A percentile compares a stretch with the other conserved stretches of the same genome.
Evolutionary conservation across 2,888 invertebrate genomes (phyloP).

Genomic region (Sipha maydis): DNA sequence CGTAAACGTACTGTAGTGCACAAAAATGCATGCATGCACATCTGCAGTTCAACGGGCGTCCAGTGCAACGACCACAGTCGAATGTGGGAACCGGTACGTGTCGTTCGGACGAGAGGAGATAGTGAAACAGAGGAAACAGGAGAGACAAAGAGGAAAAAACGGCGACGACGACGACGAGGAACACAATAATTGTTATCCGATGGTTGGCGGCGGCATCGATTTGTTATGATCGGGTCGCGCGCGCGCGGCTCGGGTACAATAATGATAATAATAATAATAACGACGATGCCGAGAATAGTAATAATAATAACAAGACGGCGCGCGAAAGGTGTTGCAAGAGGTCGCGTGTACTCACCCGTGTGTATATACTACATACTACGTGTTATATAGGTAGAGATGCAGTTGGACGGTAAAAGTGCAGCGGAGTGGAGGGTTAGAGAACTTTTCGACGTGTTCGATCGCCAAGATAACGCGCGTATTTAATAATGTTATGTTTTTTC

Average conservation of each 20-base stretch:
- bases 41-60: background rate
- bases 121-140: background rate
- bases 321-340: slow-evolving; percentile 50
- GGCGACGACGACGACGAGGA: slow-evolving; percentile 30
- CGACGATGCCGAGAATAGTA: background rate
- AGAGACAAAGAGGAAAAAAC: background rate
- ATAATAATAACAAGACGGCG: slow-evolving; percentile 33
- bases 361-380: too few species aligned
- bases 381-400: background rate
- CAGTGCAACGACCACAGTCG: slow-evolving; percentile 55
- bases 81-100: slow-evolving; percentile 52
- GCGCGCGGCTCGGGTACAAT: slow-evolving; percentile 32
- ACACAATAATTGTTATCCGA: slow-evolving; percentile 60
- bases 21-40: background rate
- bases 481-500: too few species aligned
- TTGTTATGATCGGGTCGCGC: slow-evolving; percentile 55
- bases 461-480: slow-evolving; percentile 16
- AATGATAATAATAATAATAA: slow-evolving; percentile 33
- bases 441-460: slow-evolving; percentile 36
- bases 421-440: background rate
- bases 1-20: background rate
- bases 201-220: slow-evolving; percentile 55
- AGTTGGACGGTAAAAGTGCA: background rate
- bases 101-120: slow-evolving; percentile 11
- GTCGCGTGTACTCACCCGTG: slow-evolving; percentile 18